Evolutionary conservation across 2,113 vertebrate genomes (phyloP).

Genomic region (Enhydra lutris): DNA sequence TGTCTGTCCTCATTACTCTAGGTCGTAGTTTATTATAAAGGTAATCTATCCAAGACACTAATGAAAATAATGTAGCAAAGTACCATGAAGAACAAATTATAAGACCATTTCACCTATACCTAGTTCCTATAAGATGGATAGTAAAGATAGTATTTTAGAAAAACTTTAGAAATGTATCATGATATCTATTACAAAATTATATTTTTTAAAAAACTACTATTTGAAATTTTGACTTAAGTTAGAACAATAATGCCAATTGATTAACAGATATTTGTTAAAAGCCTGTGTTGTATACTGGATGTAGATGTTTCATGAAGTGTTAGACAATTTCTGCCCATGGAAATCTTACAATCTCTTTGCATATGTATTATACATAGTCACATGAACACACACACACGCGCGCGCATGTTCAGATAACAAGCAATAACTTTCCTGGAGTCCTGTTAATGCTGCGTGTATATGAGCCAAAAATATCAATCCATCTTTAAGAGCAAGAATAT

Average conservation of each 20-base stretch:
- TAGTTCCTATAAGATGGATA: neutral
- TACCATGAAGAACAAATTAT: neutral
- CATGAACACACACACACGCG: neutral
- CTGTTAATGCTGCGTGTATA: neutral
- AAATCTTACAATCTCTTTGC: neutral
- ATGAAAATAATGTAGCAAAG: neutral
- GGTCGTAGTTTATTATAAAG: neutral
- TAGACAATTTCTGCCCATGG: neutral
- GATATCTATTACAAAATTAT: neutral
- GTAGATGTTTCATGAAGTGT: neutral
- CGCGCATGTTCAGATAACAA: neutral
- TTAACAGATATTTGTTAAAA: neutral
- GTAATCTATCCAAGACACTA: neutral
- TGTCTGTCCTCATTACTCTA: neutral
- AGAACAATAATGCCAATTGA: neutral
- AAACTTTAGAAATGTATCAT: neutral
- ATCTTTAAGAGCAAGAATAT: neutral
- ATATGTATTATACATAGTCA: neutral
- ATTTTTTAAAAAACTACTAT: neutral
- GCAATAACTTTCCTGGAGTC: neutral
- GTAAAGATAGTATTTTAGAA: neutral
- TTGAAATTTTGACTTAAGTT: neutral
- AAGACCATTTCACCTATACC: neutral
- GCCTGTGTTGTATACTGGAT: fast-evolving
- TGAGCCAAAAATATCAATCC: neutral